These are phyloP conservation scores for Drosophila birchii DNA, from an alignment of 2,888 invertebrate species.

Conservation along the genomic window DNA sequence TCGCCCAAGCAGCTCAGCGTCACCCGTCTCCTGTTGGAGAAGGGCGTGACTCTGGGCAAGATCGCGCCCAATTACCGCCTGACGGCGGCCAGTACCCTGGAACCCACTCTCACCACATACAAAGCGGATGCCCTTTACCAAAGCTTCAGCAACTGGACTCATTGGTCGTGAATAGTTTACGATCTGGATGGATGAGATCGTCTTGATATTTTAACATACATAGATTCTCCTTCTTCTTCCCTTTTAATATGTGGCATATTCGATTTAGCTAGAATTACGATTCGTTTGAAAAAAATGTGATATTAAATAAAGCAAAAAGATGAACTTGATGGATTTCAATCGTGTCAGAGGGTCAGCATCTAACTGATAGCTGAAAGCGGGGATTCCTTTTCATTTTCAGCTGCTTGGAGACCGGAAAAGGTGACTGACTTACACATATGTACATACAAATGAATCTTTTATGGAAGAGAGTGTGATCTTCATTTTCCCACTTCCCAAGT, in stretches of 20 bases:
- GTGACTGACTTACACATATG: conserved; percentile 5
- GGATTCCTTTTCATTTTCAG: conserved; percentile 19
- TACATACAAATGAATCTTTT: neutral
- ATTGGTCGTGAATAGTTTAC: conserved; percentile 84
- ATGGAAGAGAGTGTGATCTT: neutral
- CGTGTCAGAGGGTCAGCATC: conserved; percentile 14
- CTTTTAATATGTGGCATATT: conserved; percentile 44
- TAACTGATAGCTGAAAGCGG: conserved; percentile 33
- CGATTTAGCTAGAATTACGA: conserved; percentile 36
- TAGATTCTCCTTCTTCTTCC: conserved; percentile 11
- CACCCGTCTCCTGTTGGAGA: conserved; percentile 87
- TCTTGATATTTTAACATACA: conserved; percentile 33
- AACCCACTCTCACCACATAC: conserved; percentile 87
- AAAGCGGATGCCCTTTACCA: conserved; percentile 89
- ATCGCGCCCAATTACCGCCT: conserved; percentile 88
- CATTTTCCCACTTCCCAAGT: neutral
- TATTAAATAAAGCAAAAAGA: conserved; percentile 44
- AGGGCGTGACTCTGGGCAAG: conserved; percentile 87
- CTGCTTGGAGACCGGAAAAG: conserved; percentile 26
- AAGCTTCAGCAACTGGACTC: conserved; percentile 89
- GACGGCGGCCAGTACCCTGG: conserved; percentile 89
- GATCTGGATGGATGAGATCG: conserved; percentile 1
- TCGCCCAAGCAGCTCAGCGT: conserved; percentile 86
- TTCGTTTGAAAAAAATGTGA: conserved; percentile 46
- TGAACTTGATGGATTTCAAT: conserved; percentile 13